phyloP scores from a whole-genome alignment of 2,888 invertebrate species.

The Panorpa germanica region DNA sequence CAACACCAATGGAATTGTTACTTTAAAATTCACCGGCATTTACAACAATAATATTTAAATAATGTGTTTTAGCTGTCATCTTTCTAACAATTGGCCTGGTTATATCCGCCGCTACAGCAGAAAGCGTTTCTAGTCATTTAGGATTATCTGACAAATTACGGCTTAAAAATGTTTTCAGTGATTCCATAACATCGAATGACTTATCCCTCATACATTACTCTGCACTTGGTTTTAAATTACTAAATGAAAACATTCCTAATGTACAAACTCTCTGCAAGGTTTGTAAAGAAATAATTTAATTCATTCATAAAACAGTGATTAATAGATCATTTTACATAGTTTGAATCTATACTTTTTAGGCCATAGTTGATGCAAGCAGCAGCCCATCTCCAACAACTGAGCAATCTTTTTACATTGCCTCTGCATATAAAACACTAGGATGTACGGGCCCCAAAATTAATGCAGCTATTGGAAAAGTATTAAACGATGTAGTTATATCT shows the following conservation, averaged over 20 bases:
- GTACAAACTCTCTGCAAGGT: slow-evolving; percentile 29
- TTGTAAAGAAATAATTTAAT: slow-evolving; percentile 2
- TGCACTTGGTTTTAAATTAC: slow-evolving; percentile 45
- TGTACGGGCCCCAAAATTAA: slow-evolving; percentile 30
- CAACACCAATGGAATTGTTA: too few relatives aligned
- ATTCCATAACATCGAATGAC: slow-evolving; percentile 35
- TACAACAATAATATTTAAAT: too few relatives aligned
- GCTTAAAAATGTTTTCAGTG: slow-evolving; percentile 21
- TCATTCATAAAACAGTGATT: slow-evolving; percentile 1
- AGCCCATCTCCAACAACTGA: slow-evolving; percentile 19
- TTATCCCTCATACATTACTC: slow-evolving; percentile 50
- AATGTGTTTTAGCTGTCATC: too few relatives aligned
- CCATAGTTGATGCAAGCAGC: slow-evolving; percentile 13
- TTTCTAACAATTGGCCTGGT: too few relatives aligned
- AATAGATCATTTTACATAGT: neutral
- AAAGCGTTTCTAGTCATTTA: slow-evolving; percentile 20
- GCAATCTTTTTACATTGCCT: slow-evolving; percentile 44
- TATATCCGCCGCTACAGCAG: slow-evolving; percentile 6
- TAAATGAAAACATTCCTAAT: slow-evolving; percentile 38
- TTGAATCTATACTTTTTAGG: slow-evolving; percentile 15
- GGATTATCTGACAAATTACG: slow-evolving; percentile 19
- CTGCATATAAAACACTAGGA: slow-evolving; percentile 36
- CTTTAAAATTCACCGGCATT: too few relatives aligned
- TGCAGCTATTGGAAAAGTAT: slow-evolving; percentile 27
- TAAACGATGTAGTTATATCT: slow-evolving; percentile 39